Percentiles rank a stretch among this genome's conserved stretches.
phyloP scores from a whole-genome alignment of 1,140 invertebrate species.

The Parapsyche elsis region DNA sequence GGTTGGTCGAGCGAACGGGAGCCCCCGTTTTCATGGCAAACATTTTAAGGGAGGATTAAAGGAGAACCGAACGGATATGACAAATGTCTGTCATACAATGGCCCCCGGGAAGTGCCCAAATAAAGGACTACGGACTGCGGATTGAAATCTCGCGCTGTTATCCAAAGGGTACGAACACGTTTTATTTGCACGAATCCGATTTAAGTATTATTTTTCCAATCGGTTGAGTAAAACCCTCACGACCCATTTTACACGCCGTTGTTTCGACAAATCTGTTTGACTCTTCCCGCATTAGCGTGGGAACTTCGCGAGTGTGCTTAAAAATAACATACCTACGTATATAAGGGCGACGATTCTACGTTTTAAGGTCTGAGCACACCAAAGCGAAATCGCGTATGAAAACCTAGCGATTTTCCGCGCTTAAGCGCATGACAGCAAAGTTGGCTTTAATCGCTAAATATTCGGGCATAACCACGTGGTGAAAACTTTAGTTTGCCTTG shows the following conservation, averaged over 20 bases:
- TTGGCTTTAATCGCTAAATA: no score
- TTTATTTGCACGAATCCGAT: background rate
- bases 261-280: conserved; percentile 14
- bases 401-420: no score
- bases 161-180: background rate
- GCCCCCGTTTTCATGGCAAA: conserved; percentile 15
- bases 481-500: no score
- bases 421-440: no score
- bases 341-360: no score
- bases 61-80: conserved; percentile 39
- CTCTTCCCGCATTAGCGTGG: background rate
- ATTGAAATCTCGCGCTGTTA: conserved; percentile 16
- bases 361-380: no score
- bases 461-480: no score
- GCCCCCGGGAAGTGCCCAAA: conserved; percentile 1
- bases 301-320: no score
- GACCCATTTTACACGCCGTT: conserved; percentile 8
- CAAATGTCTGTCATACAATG: conserved; percentile 37
- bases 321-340: no score
- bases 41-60: conserved; percentile 41
- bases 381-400: no score
- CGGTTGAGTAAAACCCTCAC: background rate
- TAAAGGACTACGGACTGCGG: conserved; percentile 9
- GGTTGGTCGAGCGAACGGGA: background rate
- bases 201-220: background rate